Conservation (phyloP, 2,113 vertebrate genomes). For the Nothocercus nigrocapillus region DNA sequence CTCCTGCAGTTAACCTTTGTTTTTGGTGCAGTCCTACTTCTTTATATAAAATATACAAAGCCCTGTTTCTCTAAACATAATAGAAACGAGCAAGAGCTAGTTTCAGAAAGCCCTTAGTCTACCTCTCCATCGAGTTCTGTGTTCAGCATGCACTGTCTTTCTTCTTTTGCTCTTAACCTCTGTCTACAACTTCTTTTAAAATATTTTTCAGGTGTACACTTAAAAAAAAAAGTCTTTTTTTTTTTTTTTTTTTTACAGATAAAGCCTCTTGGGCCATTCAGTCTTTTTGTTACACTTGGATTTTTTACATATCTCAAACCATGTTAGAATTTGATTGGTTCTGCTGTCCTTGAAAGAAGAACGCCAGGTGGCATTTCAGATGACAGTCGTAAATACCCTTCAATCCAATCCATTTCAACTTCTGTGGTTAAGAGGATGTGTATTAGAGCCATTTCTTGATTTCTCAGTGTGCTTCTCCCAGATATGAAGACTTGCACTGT, state of each 20-base stretch:
- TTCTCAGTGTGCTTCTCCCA: background rate
- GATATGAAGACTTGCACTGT: background rate
- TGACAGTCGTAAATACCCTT: fast-evolving
- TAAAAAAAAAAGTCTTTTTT: background rate
- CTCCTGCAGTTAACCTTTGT: background rate
- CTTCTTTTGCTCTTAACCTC: background rate
- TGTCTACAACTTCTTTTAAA: background rate
- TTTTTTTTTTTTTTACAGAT: background rate
- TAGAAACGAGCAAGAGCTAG: background rate
- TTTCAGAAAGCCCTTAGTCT: background rate
- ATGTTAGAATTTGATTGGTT: background rate
- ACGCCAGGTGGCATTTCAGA: background rate
- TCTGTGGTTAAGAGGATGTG: background rate
- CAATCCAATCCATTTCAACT: background rate
- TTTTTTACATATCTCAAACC: background rate
- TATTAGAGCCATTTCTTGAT: background rate
- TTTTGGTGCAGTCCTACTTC: background rate
- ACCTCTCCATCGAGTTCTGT: background rate
- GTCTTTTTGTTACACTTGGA: background rate
- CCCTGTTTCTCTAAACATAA: background rate
- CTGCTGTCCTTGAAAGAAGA: background rate
- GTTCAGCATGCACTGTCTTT: background rate
- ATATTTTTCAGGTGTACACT: background rate
- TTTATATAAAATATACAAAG: background rate
- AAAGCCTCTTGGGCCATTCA: background rate